Conservation (phyloP, 2,797 vertebrate species). For the Enoplosus armatus region DNA sequence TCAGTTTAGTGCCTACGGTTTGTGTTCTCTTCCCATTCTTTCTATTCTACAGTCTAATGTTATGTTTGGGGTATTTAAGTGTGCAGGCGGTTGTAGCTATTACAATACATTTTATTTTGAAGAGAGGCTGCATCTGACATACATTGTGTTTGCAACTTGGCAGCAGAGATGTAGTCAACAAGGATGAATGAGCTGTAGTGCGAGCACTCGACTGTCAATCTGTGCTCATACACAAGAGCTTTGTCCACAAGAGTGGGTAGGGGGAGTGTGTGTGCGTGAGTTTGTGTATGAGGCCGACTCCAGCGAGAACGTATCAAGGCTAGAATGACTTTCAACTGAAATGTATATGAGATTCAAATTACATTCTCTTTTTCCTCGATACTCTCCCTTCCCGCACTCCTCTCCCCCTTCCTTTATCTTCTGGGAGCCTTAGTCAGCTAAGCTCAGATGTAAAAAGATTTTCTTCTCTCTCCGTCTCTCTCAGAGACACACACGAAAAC, state of each 20-base stretch:
- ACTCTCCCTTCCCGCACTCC: conserved; percentile 58
- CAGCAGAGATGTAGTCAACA: conserved; percentile 72
- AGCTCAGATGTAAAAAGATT: conserved; percentile 75
- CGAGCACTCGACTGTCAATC: conserved; percentile 80
- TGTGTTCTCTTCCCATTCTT: conserved; percentile 41
- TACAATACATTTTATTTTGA: conserved; percentile 57
- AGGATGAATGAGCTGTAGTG: conserved; percentile 76
- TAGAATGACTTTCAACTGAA: conserved; percentile 87
- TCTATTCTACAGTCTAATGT: conserved; percentile 42
- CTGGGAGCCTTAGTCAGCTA: conserved; percentile 80
- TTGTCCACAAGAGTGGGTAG: conserved; percentile 58
- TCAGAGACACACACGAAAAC: conserved; percentile 17
- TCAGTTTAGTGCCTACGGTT: conserved; percentile 40
- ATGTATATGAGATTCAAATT: conserved; percentile 88
- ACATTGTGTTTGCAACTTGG: conserved; percentile 69
- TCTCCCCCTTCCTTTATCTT: conserved; percentile 72
- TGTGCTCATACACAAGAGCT: conserved; percentile 73
- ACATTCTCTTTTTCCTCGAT: conserved; percentile 74
- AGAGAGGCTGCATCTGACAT: conserved; percentile 61
- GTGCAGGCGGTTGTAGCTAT: conserved; percentile 40
- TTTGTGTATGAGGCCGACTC: conserved; percentile 60
- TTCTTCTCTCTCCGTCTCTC: conserved; percentile 43
- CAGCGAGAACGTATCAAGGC: conserved; percentile 83
- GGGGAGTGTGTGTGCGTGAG: conserved; percentile 11
- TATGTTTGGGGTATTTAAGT: conserved; percentile 36